These are phyloP conservation scores for Agriopis leucophaearia DNA, from an alignment of 2,888 invertebrate genomes.

Conservation along the genomic window DNA sequence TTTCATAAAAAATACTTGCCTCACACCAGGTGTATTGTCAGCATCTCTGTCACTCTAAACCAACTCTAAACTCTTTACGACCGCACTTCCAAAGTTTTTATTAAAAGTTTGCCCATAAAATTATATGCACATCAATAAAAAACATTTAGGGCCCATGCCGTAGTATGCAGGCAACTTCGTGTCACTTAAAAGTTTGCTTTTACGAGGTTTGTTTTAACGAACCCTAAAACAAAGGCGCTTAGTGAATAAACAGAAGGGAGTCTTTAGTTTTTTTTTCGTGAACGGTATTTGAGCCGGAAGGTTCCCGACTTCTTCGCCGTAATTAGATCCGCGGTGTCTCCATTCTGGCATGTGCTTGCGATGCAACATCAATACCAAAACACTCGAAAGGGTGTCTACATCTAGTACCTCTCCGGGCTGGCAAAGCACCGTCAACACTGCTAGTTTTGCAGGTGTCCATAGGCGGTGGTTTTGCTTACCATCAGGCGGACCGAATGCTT, in stretches of 20 bases:
- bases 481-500: no score
- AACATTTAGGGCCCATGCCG: slow-evolving; percentile 32
- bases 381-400: no score
- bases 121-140: slow-evolving; percentile 47
- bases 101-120: slow-evolving; percentile 47
- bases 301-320: no score
- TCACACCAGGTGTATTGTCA: slow-evolving; percentile 22
- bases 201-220: slow-evolving; percentile 42
- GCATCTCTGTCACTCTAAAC: slow-evolving; percentile 22
- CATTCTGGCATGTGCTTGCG: no score
- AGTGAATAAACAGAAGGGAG: slow-evolving; percentile 15
- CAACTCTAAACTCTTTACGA: slow-evolving; percentile 39
- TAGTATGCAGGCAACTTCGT: slow-evolving; percentile 39
- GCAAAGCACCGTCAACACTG: no score
- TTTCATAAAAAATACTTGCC: neutral
- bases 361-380: no score
- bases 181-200: slow-evolving; percentile 45
- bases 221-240: slow-evolving; percentile 38
- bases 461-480: no score
- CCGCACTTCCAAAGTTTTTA: slow-evolving; percentile 40
- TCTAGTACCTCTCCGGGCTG: no score
- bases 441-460: no score
- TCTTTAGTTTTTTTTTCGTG: neutral
- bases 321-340: no score
- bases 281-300: no score